phyloP scores from a whole-genome alignment of 2,113 vertebrate genomes.

The Gadus macrocephalus region DNA sequence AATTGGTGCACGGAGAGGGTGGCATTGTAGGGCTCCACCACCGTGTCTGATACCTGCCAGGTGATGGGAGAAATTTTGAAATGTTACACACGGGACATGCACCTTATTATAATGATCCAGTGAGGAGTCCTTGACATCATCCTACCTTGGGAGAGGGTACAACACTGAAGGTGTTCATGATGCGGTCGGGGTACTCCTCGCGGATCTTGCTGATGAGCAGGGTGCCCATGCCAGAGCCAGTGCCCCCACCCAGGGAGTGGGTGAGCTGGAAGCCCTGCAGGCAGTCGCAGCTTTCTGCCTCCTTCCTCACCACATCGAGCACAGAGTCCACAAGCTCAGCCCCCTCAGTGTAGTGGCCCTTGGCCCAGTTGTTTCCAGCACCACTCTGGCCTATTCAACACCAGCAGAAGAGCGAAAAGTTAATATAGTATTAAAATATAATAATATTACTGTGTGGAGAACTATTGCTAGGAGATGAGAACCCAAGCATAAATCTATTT shows the following conservation, averaged over 20 bases:
- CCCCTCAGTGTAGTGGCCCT: slow-evolving; percentile 7
- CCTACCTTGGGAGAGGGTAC: slow-evolving; percentile 3
- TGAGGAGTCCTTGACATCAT: neutral
- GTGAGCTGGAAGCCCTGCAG: slow-evolving; percentile 9
- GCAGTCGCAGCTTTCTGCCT: slow-evolving; percentile 11
- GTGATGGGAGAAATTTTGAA: neutral
- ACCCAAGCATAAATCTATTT: no score
- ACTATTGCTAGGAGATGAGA: no score
- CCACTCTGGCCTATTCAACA: slow-evolving; percentile 5
- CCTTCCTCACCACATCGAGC: slow-evolving; percentile 5
- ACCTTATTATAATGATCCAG: no score
- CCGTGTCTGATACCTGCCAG: slow-evolving; percentile 70
- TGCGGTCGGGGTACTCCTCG: slow-evolving; percentile 2
- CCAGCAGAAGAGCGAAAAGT: neutral
- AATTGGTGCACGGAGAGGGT: slow-evolving; percentile 82
- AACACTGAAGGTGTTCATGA: slow-evolving; percentile 3
- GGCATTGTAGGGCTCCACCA: slow-evolving; percentile 85
- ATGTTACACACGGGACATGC: neutral
- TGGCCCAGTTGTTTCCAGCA: slow-evolving; percentile 2
- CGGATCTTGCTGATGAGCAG: slow-evolving; percentile 3
- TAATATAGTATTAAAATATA: no score
- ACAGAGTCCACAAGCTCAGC: slow-evolving; percentile 5
- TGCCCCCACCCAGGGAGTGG: neutral
- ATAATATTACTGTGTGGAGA: no score
- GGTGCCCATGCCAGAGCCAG: neutral